Base-by-base conservation (phyloP, 1,140 invertebrate species). In the Cecropterus lyciades region DNA sequence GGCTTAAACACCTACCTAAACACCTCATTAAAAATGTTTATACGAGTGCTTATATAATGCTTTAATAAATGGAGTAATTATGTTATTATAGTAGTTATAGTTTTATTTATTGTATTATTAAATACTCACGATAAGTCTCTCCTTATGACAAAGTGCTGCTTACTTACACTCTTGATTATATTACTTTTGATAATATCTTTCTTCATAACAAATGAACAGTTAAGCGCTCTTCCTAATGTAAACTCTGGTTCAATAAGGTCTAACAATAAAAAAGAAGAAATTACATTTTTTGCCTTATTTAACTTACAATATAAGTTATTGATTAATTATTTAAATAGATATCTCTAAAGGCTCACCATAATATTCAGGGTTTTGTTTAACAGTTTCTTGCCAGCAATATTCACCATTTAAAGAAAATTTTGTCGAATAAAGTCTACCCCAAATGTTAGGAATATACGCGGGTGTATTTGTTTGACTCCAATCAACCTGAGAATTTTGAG, bases 71-170 rank as follows among this genome's bases (percentile, higher is more conserved):
- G 6, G 11, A 27, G 5, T 16, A 40, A 8, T 16, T 0, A 33
- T 55, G 33, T 55, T 24, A n/a, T n/a, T n/a, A n/a, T n/a, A n/a
- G n/a, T 13, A 8, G 45, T 48, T 27, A 42, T 24, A 43, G 17
- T 65, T 16, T 56, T 59, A 51, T 33, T 7, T 33, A 33, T 33
- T 33, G 43, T 45, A 33, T 10, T 17, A 40, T n/a, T n/a, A n/a
- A 67, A 42, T 72, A 85, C 85, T 84, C 81, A 92, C 92, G 74
- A 69, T 64, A 85, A 70, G 59, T 92, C 89, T 73, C 87, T 91
- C 56, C 63, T 85, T 13, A 94, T 89, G 7, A 75, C 42, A 83
- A 94, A 94, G 75, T 94, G 93, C 63, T 84, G 77, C 83, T 93
- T 94, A 70, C 93, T 94, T 42, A 94, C 84, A 80, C 84, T 93